A percentile compares a stretch with the other conserved stretches of the same genome.
phyloP scores from a whole-genome alignment of 2,113 vertebrate genomes.

The Phaethon lepturus region DNA sequence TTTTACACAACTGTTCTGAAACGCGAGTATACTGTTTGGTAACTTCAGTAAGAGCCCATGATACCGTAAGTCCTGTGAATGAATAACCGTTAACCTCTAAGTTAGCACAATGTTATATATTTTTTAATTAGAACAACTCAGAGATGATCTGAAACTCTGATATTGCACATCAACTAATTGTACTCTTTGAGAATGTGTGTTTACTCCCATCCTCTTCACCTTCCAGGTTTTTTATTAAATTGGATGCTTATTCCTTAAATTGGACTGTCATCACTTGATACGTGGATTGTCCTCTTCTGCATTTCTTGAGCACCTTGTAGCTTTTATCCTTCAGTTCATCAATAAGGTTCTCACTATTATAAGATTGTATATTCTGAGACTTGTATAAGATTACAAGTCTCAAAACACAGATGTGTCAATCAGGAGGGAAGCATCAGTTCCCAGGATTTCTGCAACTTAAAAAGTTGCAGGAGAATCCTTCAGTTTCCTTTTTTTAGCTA shows the following conservation, averaged over 20 bases:
- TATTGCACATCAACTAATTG: not conserved
- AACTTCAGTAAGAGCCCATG: not conserved
- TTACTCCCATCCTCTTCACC: not conserved
- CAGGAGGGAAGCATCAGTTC: not conserved
- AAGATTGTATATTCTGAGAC: too few relatives aligned
- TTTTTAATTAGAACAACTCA: not conserved
- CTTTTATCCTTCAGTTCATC: not conserved
- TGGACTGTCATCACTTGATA: not conserved
- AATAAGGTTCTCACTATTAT: not conserved
- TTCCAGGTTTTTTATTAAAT: not conserved
- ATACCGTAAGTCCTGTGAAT: not conserved
- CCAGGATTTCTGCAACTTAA: not conserved
- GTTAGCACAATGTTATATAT: not conserved
- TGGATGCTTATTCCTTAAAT: not conserved
- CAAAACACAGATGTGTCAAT: not conserved
- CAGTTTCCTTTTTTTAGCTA: not conserved
- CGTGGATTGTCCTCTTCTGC: not conserved
- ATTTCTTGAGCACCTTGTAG: not conserved
- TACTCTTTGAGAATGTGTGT: not conserved
- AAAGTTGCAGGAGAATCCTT: not conserved
- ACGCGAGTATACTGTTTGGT: rapidly evolving
- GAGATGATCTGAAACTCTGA: not conserved
- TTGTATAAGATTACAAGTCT: not conserved
- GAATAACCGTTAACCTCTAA: not conserved
- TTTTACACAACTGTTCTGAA: not conserved